Conservation (phyloP, 2,113 vertebrate genomes). For the Irena cyanogastra region DNA sequence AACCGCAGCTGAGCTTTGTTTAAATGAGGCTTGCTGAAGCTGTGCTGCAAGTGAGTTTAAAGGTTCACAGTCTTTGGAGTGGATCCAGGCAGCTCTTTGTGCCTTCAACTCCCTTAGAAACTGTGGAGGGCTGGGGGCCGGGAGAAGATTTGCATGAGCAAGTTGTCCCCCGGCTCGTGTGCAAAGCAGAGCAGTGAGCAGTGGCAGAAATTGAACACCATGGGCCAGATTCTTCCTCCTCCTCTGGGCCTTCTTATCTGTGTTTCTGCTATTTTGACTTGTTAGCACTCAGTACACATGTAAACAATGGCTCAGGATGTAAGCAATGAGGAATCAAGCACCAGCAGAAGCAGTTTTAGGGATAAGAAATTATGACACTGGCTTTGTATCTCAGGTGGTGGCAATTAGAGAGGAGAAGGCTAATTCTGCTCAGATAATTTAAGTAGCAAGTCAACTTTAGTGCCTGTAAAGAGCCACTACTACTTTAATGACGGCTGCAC, state of each 20-base stretch:
- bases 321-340: background rate
- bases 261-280: background rate
- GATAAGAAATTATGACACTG: background rate
- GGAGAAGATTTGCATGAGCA: constrained; percentile 50
- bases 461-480: background rate
- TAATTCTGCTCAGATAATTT: background rate
- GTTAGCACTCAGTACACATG: background rate
- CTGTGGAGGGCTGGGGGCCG: background rate
- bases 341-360: background rate
- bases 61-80: constrained; percentile 48
- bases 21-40: constrained; percentile 50
- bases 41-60: constrained; percentile 57
- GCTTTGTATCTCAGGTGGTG: background rate
- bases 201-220: background rate
- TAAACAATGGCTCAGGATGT: background rate
- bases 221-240: background rate
- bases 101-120: constrained; percentile 45
- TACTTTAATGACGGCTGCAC: background rate
- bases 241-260: background rate
- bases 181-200: background rate
- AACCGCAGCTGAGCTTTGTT: constrained; percentile 55
- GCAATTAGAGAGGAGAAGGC: background rate
- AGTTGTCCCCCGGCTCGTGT: background rate
- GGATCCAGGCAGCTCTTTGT: constrained; percentile 38
- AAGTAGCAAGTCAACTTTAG: background rate